phyloP scores from a whole-genome alignment of 2,113 vertebrate species.

The Ceuthmochares aereus region DNA sequence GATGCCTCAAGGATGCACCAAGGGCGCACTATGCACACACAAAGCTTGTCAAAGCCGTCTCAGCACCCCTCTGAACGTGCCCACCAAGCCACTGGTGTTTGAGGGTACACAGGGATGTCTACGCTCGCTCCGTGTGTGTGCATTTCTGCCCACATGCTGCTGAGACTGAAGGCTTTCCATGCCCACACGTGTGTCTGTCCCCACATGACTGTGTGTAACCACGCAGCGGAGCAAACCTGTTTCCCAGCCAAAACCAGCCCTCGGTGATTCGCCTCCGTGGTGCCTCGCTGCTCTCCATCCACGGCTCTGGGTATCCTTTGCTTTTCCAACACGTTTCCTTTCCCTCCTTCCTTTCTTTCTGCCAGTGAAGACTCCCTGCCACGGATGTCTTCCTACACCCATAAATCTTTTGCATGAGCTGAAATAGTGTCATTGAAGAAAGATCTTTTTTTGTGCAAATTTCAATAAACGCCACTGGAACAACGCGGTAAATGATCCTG shows the following conservation, averaged over 20 bases:
- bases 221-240: accelerated
- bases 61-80: neutral
- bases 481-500: constrained; percentile 63
- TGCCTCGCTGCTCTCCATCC: neutral
- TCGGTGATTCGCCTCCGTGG: accelerated
- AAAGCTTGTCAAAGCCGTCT: accelerated
- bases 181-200: accelerated
- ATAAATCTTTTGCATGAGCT: constrained; percentile 60
- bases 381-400: constrained; percentile 45
- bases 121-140: accelerated
- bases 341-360: neutral
- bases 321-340: constrained; percentile 8
- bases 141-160: accelerated
- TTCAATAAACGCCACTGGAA: constrained; percentile 68
- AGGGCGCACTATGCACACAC: accelerated
- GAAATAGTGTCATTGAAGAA: constrained; percentile 41
- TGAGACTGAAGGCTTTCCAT: accelerated
- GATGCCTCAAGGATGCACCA: accelerated
- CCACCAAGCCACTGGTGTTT: accelerated
- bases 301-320: neutral
- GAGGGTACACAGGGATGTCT: neutral
- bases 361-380: neutral
- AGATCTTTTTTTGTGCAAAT: constrained; percentile 55
- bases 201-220: accelerated
- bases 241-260: neutral